Base-by-base conservation (phyloP, 92 coral and sea anemone genomes). In the Siderastrea radians region DNA sequence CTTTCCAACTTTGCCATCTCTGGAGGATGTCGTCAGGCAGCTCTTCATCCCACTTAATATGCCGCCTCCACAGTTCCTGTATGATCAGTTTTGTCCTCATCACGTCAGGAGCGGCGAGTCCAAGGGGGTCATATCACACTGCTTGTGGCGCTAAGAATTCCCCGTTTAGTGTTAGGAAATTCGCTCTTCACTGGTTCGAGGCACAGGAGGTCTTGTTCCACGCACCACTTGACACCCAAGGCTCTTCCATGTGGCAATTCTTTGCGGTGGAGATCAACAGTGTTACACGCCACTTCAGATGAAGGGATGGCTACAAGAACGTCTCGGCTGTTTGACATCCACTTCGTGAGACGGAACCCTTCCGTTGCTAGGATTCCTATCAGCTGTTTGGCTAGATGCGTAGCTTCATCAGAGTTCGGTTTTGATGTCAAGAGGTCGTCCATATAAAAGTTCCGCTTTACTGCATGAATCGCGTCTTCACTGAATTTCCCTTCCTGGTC, bases 341-440 rank as follows among this genome's bases (percentile, higher is more conserved):
- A 45, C 49, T 81, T 67, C 50, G 77, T 81, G 49, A 81, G 74
- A 2, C 75, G 16, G 16, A 81, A 81, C 7, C 85, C 79, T 64
- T 78, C 85, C 11, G 60, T 80, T 17, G 54, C 85, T 46, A 80
- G 85, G 69, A 64, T 13, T 16, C 65, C 68, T 16, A 53, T 58
- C 15, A 71, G 67, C 53, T 72, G 74, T 49, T 80, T 80, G 83
- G 75, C 68, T 46, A 86, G 69, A 26, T 55, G 60, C 50, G 71
- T 77, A 10, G 84, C 48, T 54, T 82, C 91, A 49, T 76, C 65
- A 0, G 92, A 79, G 61, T 71, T 66, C 43, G 55, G 57, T 12
- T 45, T 83, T 9, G 91, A 88, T 50, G 83, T 62, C 43, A 91
- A 88, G 8, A 91, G 77, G 19, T 87, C 94, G 9, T 87, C 94